Percentiles rank a stretch among this genome's conserved stretches.
These are phyloP conservation scores for Tangara arthus DNA, from an alignment of 2,797 vertebrate species.

Conservation along the genomic window DNA sequence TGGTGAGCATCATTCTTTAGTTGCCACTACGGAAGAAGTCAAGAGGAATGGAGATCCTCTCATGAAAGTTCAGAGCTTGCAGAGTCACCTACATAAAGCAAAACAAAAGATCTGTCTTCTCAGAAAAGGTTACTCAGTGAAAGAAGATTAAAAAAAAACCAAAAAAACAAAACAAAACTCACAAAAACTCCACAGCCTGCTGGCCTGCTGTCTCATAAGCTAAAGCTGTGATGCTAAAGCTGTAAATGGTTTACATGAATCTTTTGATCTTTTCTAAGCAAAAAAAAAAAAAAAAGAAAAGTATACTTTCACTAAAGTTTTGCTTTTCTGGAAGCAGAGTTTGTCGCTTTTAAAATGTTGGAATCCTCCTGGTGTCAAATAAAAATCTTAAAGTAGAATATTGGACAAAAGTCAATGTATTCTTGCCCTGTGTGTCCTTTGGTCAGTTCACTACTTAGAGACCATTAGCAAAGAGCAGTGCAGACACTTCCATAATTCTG, in stretches of 20 bases:
- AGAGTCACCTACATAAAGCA: neutral
- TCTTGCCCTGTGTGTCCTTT: neutral
- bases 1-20: neutral
- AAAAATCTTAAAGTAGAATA: neutral
- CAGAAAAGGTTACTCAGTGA: neutral
- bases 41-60: neutral
- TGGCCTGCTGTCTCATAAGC: neutral
- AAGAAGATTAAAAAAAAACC: neutral
- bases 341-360: neutral
- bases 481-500: neutral
- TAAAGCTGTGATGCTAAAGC: neutral
- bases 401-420: neutral
- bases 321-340: neutral
- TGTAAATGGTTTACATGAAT: neutral
- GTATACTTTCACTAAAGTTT: rapidly evolving
- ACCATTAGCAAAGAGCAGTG: neutral
- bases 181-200: neutral
- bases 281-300: neutral
- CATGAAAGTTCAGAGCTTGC: neutral
- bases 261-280: neutral
- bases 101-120: neutral
- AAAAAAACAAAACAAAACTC: neutral
- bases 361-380: neutral
- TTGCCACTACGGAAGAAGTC: neutral
- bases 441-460: neutral